A percentile compares a stretch with the other conserved stretches of the same genome.
phyloP scores from a whole-genome alignment of 2,888 invertebrate genomes.

The Amaurobius ferox region DNA sequence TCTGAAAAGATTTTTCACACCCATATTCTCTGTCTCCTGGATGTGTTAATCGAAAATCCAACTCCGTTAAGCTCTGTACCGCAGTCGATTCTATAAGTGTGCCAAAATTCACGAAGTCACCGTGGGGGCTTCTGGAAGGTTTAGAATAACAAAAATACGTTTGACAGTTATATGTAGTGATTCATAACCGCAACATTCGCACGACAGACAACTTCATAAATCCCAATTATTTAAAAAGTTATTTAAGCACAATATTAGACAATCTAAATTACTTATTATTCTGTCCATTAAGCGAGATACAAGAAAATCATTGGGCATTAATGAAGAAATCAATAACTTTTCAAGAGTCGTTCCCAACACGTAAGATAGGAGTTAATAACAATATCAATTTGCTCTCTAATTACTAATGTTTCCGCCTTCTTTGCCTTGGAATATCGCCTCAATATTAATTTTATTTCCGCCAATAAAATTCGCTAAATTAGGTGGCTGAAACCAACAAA shows the following conservation, averaged over 20 bases:
- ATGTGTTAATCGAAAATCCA: no score
- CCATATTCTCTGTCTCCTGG: no score
- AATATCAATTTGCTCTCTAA: slow-evolving; percentile 2
- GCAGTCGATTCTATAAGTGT: no score
- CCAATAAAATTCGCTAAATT: background rate
- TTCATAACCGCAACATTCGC: no score
- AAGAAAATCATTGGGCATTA: slow-evolving; percentile 16
- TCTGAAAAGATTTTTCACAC: no score
- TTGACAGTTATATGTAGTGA: no score
- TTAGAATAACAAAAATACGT: no score
- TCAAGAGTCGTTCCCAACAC: background rate
- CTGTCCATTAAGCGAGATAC: slow-evolving; percentile 10
- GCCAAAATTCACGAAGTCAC: no score
- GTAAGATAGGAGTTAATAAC: slow-evolving; percentile 16
- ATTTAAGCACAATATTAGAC: background rate
- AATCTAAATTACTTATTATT: slow-evolving; percentile 15
- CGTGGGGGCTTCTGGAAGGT: no score
- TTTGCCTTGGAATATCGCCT: background rate
- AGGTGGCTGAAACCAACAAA: background rate
- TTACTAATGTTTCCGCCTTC: slow-evolving; percentile 9
- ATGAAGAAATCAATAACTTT: slow-evolving; percentile 12
- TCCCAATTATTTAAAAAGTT: no score
- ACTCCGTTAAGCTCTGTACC: no score
- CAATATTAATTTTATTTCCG: background rate
- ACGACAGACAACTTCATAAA: no score